These are phyloP conservation scores for Vollenhovia emeryi DNA, from an alignment of 1,140 invertebrate species.

Conservation along the genomic window DNA sequence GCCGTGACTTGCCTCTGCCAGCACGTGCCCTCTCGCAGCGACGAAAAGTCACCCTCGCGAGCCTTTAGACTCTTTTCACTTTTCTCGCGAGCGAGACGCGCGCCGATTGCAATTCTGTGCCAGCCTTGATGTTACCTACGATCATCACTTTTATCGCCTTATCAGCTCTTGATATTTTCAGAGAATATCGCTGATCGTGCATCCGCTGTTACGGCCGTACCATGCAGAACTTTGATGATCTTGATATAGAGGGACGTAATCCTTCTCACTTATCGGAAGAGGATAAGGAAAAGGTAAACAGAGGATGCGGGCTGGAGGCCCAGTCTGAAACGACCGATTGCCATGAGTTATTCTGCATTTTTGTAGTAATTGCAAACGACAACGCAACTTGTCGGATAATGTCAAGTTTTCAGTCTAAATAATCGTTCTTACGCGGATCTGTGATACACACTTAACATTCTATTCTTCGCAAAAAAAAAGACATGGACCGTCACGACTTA, in stretches of 20 bases:
- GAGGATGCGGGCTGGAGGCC: not conserved
- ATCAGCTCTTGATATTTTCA: conserved; percentile 77
- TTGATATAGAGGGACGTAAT: conserved; percentile 84
- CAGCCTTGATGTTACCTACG: conserved; percentile 38
- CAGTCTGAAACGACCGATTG: not conserved
- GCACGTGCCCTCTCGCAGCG: not conserved
- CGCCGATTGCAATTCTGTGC: not conserved
- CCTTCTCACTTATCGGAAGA: conserved; percentile 83
- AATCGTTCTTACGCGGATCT: not conserved
- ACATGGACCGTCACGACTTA: not conserved
- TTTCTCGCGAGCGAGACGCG: not conserved
- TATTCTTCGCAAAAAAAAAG: not conserved
- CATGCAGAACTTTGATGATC: conserved; percentile 85
- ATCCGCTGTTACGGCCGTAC: conserved; percentile 56
- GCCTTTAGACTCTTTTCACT: not conserved
- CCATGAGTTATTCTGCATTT: conserved; percentile 7
- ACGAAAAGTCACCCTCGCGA: not conserved
- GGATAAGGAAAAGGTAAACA: conserved; percentile 84
- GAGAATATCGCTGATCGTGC: conserved; percentile 65
- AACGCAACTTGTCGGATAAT: not conserved
- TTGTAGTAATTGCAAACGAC: not conserved
- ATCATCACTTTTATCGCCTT: conserved; percentile 17
- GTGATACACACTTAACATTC: not conserved
- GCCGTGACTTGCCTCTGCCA: not conserved
- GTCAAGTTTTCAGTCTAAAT: not conserved